A percentile compares a stretch with the other conserved stretches of the same genome.
Evolutionary conservation across 2,888 invertebrate genomes (phyloP).

Genomic region (Tortrix viridana): DNA sequence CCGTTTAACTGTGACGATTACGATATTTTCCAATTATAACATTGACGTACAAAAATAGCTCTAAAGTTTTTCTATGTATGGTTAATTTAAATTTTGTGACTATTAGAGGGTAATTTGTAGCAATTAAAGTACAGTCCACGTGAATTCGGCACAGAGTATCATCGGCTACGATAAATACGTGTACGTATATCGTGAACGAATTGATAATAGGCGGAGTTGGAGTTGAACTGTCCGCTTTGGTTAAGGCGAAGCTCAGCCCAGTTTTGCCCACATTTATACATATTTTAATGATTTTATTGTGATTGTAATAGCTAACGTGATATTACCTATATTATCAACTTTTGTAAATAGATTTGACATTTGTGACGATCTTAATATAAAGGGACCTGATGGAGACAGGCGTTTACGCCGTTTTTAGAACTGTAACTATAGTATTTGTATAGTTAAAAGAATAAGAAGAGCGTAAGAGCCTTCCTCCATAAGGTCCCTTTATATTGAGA

Average conservation of each 20-base stretch:
- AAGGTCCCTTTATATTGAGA: too few species aligned
- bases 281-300: too few species aligned
- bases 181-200: constrained; percentile 70
- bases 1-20: constrained; percentile 33
- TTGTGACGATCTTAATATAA: too few species aligned
- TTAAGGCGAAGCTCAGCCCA: constrained; percentile 54
- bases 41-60: constrained; percentile 6
- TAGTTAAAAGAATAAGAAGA: too few species aligned
- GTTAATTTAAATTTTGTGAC: constrained; percentile 52
- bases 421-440: too few species aligned
- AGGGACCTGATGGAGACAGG: too few species aligned
- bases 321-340: too few species aligned
- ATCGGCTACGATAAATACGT: constrained; percentile 47
- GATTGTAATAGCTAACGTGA: too few species aligned
- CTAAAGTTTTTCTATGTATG: constrained; percentile 11
- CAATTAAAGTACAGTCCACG: constrained; percentile 70
- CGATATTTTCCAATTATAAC: constrained; percentile 36
- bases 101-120: constrained; percentile 66
- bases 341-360: too few species aligned
- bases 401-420: too few species aligned
- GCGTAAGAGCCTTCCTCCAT: too few species aligned
- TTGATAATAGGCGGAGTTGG: constrained; percentile 64
- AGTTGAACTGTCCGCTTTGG: constrained; percentile 63
- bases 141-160: constrained; percentile 53
- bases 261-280: not conserved